Conservation (phyloP, 2,888 invertebrate genomes). For the Cepaea hortensis region DNA sequence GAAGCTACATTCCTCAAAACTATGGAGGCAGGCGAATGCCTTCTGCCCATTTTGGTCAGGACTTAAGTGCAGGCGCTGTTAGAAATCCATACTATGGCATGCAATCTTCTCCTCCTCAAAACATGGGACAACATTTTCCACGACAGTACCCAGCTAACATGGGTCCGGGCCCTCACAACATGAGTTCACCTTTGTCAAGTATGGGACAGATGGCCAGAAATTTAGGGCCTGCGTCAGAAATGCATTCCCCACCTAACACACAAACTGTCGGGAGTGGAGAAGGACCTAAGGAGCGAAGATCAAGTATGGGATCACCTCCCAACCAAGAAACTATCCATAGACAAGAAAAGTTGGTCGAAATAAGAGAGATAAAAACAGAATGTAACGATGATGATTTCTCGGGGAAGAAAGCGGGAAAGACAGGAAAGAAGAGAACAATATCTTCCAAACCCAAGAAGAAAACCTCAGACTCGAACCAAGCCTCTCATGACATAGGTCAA, state of each 20-base stretch:
- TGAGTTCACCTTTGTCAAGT: conserved; percentile 49
- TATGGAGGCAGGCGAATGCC: conserved; percentile 25
- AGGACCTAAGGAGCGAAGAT: conserved; percentile 10
- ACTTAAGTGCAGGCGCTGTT: neutral
- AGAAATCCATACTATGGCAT: conserved; percentile 37
- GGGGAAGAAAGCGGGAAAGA: conserved; percentile 5
- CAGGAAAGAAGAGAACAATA: conserved; percentile 12
- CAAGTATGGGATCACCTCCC: conserved; percentile 37
- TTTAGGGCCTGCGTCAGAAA: conserved; percentile 11
- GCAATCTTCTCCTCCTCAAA: conserved; percentile 28
- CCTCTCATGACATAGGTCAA: neutral
- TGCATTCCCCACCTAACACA: conserved; percentile 31
- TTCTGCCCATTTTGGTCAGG: neutral
- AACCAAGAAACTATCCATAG: conserved; percentile 1
- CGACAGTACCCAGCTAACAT: conserved; percentile 32
- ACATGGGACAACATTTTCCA: conserved; percentile 34
- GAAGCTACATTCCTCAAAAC: conserved; percentile 14
- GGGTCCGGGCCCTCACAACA: neutral
- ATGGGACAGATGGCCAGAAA: conserved; percentile 52
- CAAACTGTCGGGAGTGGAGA: conserved; percentile 12
- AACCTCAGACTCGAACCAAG: neutral
- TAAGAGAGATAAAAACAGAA: conserved; percentile 8
- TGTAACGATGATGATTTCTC: neutral
- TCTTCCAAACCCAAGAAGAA: conserved; percentile 23
- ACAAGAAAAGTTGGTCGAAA: conserved; percentile 26